Percentiles rank a stretch among this genome's conserved stretches.
phyloP scores from a whole-genome alignment of 1,140 invertebrate species.

The Phymorhynchus buccinoides region DNA sequence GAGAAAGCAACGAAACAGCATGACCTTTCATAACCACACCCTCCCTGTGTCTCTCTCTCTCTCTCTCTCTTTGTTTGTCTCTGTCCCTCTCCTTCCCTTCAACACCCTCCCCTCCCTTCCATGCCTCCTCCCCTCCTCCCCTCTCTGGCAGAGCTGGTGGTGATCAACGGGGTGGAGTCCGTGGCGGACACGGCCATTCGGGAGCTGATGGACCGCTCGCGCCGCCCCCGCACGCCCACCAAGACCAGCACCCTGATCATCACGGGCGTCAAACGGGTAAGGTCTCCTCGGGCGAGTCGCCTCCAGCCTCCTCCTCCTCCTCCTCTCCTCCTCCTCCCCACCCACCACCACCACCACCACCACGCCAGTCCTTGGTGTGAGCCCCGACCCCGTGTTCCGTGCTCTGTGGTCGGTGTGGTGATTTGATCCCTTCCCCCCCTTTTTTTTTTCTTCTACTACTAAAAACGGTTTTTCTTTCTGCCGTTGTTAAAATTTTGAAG shows the following conservation, averaged over 20 bases:
- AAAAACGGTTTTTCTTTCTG: too few species aligned
- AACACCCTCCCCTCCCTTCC: neutral
- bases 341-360: too few species aligned
- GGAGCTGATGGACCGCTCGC: slow-evolving; percentile 57
- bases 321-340: too few species aligned
- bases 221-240: slow-evolving; percentile 56
- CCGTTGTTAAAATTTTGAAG: too few species aligned
- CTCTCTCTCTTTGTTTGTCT: neutral
- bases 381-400: too few species aligned
- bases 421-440: neutral
- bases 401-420: too few species aligned
- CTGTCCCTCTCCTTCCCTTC: neutral
- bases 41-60: too few species aligned
- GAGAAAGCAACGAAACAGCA: too few species aligned
- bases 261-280: slow-evolving; percentile 69
- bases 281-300: slow-evolving; percentile 28
- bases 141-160: slow-evolving; percentile 62
- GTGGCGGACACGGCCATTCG: slow-evolving; percentile 66
- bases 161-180: slow-evolving; percentile 65
- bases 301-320: slow-evolving; percentile 15
- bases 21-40: too few species aligned
- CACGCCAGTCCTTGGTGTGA: neutral
- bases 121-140: slow-evolving; percentile 31
- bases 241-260: slow-evolving; percentile 69
- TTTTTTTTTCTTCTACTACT: too few species aligned